Percentiles rank a stretch among this genome's conserved stretches.
phyloP scores from a whole-genome alignment of 2,888 invertebrate species.

The Phragmatobia fuliginosa region DNA sequence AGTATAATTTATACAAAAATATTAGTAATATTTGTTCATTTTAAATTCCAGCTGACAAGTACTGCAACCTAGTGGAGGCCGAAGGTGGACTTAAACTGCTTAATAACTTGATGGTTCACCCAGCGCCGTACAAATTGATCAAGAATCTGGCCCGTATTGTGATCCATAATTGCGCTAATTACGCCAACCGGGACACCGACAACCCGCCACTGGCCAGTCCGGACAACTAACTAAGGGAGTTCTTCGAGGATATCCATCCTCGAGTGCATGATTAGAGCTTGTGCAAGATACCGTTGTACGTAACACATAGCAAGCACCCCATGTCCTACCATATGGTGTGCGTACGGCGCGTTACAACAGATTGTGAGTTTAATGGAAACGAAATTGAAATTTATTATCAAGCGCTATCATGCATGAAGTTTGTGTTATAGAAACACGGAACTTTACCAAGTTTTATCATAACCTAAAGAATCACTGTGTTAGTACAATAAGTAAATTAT shows the following conservation, averaged over 20 bases:
- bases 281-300: slow-evolving; percentile 26
- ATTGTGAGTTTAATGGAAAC: slow-evolving; percentile 25
- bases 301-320: slow-evolving; percentile 16
- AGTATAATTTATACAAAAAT: too few species aligned
- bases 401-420: slow-evolving; percentile 28
- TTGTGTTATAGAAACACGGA: slow-evolving; percentile 29
- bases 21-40: not conserved
- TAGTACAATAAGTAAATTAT: slow-evolving; percentile 56
- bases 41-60: slow-evolving; percentile 93
- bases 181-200: slow-evolving; percentile 41
- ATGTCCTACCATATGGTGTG: slow-evolving; percentile 12
- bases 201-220: slow-evolving; percentile 45
- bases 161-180: slow-evolving; percentile 87
- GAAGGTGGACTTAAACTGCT: slow-evolving; percentile 94
- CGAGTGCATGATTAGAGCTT: slow-evolving; percentile 59
- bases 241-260: slow-evolving; percentile 69
- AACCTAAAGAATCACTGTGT: slow-evolving; percentile 47
- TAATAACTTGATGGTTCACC: slow-evolving; percentile 88
- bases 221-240: slow-evolving; percentile 73
- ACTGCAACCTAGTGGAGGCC: slow-evolving; percentile 94
- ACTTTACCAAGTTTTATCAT: slow-evolving; percentile 34
- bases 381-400: slow-evolving; percentile 4
- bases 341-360: not conserved
- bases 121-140: slow-evolving; percentile 88
- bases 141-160: slow-evolving; percentile 90